phyloP scores from a whole-genome alignment of 35 echinoderm and acorn worm species.

The Strongylocentrotus purpuratus region DNA sequence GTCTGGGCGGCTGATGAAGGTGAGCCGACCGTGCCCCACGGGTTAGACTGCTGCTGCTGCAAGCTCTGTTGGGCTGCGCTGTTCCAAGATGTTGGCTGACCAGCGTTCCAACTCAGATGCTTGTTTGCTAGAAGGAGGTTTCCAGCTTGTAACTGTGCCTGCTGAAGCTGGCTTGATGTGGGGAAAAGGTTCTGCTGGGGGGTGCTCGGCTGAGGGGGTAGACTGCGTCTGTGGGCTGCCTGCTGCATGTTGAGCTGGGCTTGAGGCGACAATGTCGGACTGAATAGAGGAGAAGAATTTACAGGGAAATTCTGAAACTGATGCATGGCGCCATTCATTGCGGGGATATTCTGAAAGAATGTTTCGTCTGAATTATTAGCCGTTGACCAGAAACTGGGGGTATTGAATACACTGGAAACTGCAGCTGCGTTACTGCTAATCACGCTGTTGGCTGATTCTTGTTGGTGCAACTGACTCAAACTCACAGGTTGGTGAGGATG shows the following conservation, averaged over 20 bases:
- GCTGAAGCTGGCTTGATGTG: constrained; percentile 71
- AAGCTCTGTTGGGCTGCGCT: constrained; percentile 41
- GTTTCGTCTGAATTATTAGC: constrained; percentile 80
- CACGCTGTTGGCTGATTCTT: constrained; percentile 38
- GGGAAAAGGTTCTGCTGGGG: constrained; percentile 87
- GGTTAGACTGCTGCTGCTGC: constrained; percentile 68
- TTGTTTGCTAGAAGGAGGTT: constrained; percentile 75
- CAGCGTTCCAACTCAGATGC: constrained; percentile 79
- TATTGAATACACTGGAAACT: constrained; percentile 71
- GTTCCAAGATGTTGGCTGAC: constrained; percentile 69
- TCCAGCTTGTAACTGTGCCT: constrained; percentile 82
- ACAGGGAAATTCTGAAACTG: constrained; percentile 95
- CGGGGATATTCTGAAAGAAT: constrained; percentile 87
- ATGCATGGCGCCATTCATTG: constrained; percentile 94
- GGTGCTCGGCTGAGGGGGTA: constrained; percentile 78
- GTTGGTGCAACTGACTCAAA: constrained; percentile 48
- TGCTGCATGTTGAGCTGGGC: constrained; percentile 38
- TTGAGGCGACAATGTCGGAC: constrained; percentile 72
- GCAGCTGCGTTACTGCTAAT: constrained; percentile 76
- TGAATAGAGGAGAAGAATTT: constrained; percentile 91
- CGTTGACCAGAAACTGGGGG: constrained; percentile 91
- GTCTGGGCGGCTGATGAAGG: constrained; percentile 66
- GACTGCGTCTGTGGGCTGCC: constrained; percentile 73
- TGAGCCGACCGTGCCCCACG: constrained; percentile 94
- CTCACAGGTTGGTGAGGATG: constrained; percentile 58